Evolutionary conservation across 2,888 invertebrate genomes (phyloP).

Genomic region (Napeogenes sylphis): DNA sequence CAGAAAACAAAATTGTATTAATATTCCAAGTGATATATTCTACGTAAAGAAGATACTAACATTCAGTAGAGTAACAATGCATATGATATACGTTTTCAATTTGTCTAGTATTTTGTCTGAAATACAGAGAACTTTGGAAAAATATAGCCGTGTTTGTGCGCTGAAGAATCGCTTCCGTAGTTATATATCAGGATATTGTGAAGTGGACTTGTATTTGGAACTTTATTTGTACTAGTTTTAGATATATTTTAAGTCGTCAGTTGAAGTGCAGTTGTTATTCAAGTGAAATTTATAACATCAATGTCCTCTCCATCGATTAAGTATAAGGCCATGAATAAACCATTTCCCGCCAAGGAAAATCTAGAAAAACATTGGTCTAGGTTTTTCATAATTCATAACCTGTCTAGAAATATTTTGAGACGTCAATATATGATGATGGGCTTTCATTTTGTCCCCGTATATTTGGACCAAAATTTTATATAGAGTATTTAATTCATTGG

Average conservation of each 20-base stretch:
- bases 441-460: no score
- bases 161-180: conserved; percentile 27
- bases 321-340: not conserved
- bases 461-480: no score
- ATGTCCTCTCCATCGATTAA: not conserved
- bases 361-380: not conserved
- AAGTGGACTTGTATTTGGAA: not conserved
- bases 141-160: conserved; percentile 27
- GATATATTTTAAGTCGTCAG: not conserved
- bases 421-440: no score
- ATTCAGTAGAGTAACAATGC: no score
- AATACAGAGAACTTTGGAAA: conserved; percentile 23
- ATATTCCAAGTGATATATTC: no score
- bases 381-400: not conserved
- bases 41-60: no score
- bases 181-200: conserved; percentile 25
- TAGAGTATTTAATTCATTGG: no score
- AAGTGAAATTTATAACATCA: not conserved
- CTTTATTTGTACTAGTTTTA: not conserved
- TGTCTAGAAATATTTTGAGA: not conserved
- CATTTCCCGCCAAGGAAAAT: not conserved
- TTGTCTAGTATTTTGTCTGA: conserved; percentile 9
- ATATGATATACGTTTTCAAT: no score
- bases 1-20: no score
- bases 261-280: not conserved